These are phyloP conservation scores for Hapalemur alaotrensis DNA, from an alignment of 2,797 vertebrate genomes.

Conservation along the genomic window DNA sequence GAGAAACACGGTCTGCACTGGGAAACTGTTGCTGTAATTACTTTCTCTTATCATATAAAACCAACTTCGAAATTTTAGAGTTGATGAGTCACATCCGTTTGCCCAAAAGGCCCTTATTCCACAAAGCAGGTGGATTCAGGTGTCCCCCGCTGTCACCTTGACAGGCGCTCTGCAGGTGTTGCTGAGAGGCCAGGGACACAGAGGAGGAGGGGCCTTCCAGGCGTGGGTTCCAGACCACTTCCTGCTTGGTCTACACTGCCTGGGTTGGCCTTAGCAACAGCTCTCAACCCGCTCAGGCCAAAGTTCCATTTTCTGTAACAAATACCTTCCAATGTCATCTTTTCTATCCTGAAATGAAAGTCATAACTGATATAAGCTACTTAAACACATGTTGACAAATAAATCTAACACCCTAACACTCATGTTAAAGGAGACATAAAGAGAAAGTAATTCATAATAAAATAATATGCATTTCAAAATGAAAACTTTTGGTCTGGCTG, in stretches of 20 bases:
- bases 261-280: background rate
- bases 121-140: background rate
- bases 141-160: background rate
- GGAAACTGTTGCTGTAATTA: no score
- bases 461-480: background rate
- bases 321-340: background rate
- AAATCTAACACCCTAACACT: background rate
- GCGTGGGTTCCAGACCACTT: background rate
- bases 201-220: background rate
- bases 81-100: background rate
- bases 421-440: background rate
- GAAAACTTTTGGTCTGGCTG: background rate
- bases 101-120: background rate
- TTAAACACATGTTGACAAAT: background rate
- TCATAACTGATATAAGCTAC: background rate
- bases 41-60: background rate
- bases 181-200: background rate
- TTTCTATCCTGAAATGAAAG: background rate
- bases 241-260: background rate
- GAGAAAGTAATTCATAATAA: background rate
- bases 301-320: background rate
- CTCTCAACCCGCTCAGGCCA: background rate
- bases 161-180: accelerated
- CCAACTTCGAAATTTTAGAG: background rate
- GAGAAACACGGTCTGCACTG: background rate